Base-by-base conservation (phyloP, 64 coral and sea anemone species). In the Platygyra sinensis region DNA sequence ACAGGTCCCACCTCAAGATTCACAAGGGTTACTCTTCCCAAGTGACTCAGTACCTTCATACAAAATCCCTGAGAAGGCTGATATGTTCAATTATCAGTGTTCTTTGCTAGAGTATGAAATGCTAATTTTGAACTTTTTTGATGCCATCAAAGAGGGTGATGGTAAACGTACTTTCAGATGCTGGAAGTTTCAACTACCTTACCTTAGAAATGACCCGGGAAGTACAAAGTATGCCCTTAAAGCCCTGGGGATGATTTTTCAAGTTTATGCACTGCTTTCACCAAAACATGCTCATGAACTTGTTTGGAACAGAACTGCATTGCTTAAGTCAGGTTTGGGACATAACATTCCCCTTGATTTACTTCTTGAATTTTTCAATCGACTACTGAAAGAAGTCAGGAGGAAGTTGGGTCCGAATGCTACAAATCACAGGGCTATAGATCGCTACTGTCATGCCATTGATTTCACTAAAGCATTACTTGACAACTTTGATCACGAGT, bases 311-410 rank as follows among this genome's bases (percentile, higher is more conserved):
- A 83, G 84, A 72, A 91, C 85, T 83, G 83, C 60, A 64, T 69
- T 46, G 67, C 72, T 78, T 32, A 95, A 83, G 62, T 67, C 63
- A 63, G 93, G 89, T 61, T 60, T 73, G 60, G 83, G 93, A 15
- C 64, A 82, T 79, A 95, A 95, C 75, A 95, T 95, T 86, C 89
- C 93, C n/a, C 84, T 95, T 30, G 93, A 95, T 77, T 89, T 95
- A 33, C 83, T 87, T 16, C 83, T 95, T 19, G 93, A 91, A 64
- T 95, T 91, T 49, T 87, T 74, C 79, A 88, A 95, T 82, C 32
- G 77, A 67, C 54, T 88, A 46, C 65, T 91, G 65, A 95, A 95
- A 83, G 93, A 78, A 83, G 89, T 82, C n/a, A 86, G 80, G 0
- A 88, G 64, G 72, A 95, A 95, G 30, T 60, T 95, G 55, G 93